Evolutionary conservation across 2,888 invertebrate genomes (phyloP).

Genomic region (Drosophila pegasa): DNA sequence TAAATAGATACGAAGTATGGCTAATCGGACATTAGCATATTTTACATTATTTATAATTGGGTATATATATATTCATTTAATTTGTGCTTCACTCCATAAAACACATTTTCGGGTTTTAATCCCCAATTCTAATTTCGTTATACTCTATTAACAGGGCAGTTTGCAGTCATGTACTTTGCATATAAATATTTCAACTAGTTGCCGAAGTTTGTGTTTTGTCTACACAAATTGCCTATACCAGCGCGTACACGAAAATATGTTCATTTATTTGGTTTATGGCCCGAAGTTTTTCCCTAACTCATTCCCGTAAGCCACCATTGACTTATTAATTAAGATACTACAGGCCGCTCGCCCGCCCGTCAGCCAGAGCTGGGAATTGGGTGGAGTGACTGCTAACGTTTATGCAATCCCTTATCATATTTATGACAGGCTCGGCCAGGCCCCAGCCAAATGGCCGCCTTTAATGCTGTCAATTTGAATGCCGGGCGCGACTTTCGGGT

Average conservation of each 20-base stretch:
- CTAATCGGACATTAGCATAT: too few relatives aligned
- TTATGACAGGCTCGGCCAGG: constrained; percentile 64
- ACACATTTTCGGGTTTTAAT: background rate
- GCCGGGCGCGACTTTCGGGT: constrained; percentile 56
- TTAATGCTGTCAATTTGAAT: constrained; percentile 72
- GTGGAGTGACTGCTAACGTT: constrained; percentile 11
- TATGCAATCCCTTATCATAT: constrained; percentile 69
- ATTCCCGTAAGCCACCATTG: constrained; percentile 58
- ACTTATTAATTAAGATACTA: constrained; percentile 75
- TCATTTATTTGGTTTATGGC: constrained; percentile 28
- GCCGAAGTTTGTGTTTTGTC: constrained; percentile 11
- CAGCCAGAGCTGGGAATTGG: constrained; percentile 21
- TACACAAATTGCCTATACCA: constrained; percentile 29
- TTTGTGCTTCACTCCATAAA: too few relatives aligned
- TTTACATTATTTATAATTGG: too few relatives aligned
- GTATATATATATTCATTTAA: too few relatives aligned
- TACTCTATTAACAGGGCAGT: background rate
- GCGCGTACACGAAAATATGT: constrained; percentile 10
- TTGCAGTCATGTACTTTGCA: background rate
- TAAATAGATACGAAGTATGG: too few relatives aligned
- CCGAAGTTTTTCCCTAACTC: constrained; percentile 10
- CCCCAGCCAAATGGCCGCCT: constrained; percentile 38
- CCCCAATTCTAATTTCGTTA: background rate
- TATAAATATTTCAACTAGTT: constrained; percentile 19
- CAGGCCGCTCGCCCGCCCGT: too few relatives aligned